Base-by-base conservation (phyloP, 1,140 invertebrate species). In the Acyrthosiphon pisum region DNA sequence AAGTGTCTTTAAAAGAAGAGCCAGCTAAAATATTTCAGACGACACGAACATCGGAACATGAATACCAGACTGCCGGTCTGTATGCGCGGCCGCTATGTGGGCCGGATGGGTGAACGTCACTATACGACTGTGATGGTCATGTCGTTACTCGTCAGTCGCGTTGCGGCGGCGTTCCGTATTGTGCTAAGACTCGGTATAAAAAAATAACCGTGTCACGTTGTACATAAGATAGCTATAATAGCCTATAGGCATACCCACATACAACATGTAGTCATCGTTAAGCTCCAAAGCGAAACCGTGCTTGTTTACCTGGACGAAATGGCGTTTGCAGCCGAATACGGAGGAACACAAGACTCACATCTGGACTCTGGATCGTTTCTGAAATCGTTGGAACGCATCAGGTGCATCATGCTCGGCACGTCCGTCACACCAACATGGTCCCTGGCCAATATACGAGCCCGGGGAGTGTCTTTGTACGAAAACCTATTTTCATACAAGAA, bases 361-460 rank as follows among this genome's bases (percentile, higher is more conserved):
- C 95, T 95, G 41, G 97, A 96, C 41, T 97, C 95, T 30, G 97
- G 97, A 94, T 98, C 97, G 94, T 97, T 95, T 91, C 95, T 95
- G 95, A 96, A 98, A 95, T 98, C 96, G 95, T 98, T 98, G 96
- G 97, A 97, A 83, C 97, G 95, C 97, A 97, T 97, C 60, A 97
- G 94, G 53, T 94, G 95, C 91, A 96, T 96, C 96, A 97, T 96
- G 0, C 96, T 96, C 7, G 26, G 6, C 44, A 48, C 6, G 20
- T 81, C 90, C 4, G 3, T 83, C 22, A 91, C 90, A 22, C 11
- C 6, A 0, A 30, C n/a, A 0, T 91, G 90, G n/a, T 91, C 90
- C 35, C 90, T 91, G n/a, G 90, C 90, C 3, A 91, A 91, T 81
- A 91, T 91, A 6, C 90, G 41, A 35, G 90, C 90, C 6, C 90